These are phyloP conservation scores for Chalcosyrphus nemorum DNA, from an alignment of 2,888 invertebrate species.

Conservation along the genomic window DNA sequence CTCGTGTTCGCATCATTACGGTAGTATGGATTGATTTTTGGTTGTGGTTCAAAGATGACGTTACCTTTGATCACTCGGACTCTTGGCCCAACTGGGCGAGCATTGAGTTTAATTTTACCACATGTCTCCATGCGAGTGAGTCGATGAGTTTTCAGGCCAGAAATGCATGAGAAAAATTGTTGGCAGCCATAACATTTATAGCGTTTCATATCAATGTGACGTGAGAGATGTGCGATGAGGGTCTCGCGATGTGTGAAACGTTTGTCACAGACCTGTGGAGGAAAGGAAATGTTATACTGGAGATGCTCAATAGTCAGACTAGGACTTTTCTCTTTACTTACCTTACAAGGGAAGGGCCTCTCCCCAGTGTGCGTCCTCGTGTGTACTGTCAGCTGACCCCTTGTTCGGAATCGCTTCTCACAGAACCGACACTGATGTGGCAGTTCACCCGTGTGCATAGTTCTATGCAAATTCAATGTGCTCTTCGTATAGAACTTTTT, in stretches of 20 bases:
- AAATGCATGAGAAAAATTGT: slow-evolving; percentile 79
- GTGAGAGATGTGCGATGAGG: slow-evolving; percentile 79
- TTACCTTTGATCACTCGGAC: slow-evolving; percentile 79
- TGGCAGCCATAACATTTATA: slow-evolving; percentile 80
- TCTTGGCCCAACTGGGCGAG: slow-evolving; percentile 80
- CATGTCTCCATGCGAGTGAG: slow-evolving; percentile 78
- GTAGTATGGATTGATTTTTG: slow-evolving; percentile 76
- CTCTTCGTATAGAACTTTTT: slow-evolving; percentile 78
- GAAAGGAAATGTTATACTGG: not conserved
- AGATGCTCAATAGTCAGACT: no score
- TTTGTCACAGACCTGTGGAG: slow-evolving; percentile 77
- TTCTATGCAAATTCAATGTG: slow-evolving; percentile 77
- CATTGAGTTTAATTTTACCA: slow-evolving; percentile 78
- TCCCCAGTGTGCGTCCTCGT: slow-evolving; percentile 80
- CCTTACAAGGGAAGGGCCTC: slow-evolving; percentile 79
- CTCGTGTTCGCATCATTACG: not conserved
- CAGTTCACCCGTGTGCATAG: slow-evolving; percentile 79
- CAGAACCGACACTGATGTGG: slow-evolving; percentile 79
- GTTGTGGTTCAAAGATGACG: slow-evolving; percentile 79
- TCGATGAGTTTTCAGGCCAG: slow-evolving; percentile 79
- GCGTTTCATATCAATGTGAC: slow-evolving; percentile 81
- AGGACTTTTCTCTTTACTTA: slow-evolving; percentile 64
- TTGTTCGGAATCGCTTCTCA: slow-evolving; percentile 79
- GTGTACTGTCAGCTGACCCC: slow-evolving; percentile 80
- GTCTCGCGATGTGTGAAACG: slow-evolving; percentile 80